Base-by-base conservation (phyloP, 2,797 vertebrate species). In the Tangara arthus region DNA sequence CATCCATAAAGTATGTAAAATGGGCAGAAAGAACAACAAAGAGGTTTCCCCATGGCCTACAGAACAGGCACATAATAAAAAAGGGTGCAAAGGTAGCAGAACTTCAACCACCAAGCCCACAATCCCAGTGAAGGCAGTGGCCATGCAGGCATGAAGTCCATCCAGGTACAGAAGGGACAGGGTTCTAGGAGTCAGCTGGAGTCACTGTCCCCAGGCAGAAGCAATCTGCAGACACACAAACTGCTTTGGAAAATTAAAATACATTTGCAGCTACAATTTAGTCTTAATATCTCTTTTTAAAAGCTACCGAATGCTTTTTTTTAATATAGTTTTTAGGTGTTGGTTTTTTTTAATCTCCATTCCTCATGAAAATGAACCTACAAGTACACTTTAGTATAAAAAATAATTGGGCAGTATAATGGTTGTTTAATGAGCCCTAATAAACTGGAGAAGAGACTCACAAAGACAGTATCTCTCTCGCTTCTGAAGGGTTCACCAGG, bases 91-190 rank as follows among this genome's bases (percentile, higher is more conserved):
- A 78, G 20, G 32, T 15, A 18, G 32, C 12, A 83, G 49, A 52
- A 59, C 6, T 3, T 2, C 21, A 9, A 2, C 5, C 57, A 13
- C 15, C 24, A 46, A 2, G 1, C 6, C 57, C 0, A 0, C 2
- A 2, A 52, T 22, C 30, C 14, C 63, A 21, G 16, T 10, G 60
- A 72, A 73, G 72, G 30, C 41, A 59, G 57, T 32, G 13, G 28
- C 49, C 34, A 11, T 5, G 34, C 35, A n/a, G 30, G n/a, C 24
- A 46, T 1, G 4, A 16, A 68, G 11, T 12, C 9, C 2, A 6
- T 6, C 32, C 53, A 12, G 28, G 18, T 4, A 68, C 17, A 26
- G 32, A 60, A 57, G 42, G 13, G 24, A 30, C 10, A 82, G 59
- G 3, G 57, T 30, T 8, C 23, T 8, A 69, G 63, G 27, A 93